These are phyloP conservation scores for Megaceryle torquata DNA, from an alignment of 2,113 vertebrate species.

Conservation along the genomic window DNA sequence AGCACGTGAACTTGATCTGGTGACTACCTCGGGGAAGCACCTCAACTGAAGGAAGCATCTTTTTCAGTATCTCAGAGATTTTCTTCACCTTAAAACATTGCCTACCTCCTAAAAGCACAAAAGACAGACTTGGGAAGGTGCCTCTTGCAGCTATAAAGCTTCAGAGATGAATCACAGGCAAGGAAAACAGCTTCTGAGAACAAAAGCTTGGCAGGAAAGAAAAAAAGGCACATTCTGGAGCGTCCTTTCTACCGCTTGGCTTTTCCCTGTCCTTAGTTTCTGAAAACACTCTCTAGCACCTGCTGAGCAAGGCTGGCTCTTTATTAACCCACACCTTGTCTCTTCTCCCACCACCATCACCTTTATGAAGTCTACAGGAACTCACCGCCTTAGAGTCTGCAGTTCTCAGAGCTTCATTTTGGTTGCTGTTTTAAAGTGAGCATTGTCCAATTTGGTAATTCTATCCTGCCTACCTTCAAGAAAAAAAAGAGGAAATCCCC, in stretches of 20 bases:
- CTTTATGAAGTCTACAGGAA: not conserved
- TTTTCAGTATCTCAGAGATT: not conserved
- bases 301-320: not conserved
- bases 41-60: not conserved
- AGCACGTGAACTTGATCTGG: fast-evolving
- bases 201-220: not conserved
- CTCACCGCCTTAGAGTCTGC: not conserved
- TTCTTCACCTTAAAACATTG: not conserved
- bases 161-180: not conserved
- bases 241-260: not conserved
- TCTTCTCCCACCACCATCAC: not conserved
- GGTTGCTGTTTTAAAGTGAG: not conserved
- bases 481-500: not conserved
- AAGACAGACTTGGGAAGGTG: not conserved
- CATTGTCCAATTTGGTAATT: fast-evolving
- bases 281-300: not conserved
- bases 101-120: not conserved
- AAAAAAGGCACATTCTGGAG: not conserved
- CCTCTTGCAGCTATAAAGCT: not conserved
- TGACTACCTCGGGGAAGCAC: not conserved
- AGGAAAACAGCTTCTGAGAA: not conserved
- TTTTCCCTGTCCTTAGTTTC: not conserved
- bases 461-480: not conserved
- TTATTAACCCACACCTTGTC: not conserved
- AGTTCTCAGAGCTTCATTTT: no score